Conservation (phyloP, 2,797 vertebrate species). For the Sebastes itinus region DNA sequence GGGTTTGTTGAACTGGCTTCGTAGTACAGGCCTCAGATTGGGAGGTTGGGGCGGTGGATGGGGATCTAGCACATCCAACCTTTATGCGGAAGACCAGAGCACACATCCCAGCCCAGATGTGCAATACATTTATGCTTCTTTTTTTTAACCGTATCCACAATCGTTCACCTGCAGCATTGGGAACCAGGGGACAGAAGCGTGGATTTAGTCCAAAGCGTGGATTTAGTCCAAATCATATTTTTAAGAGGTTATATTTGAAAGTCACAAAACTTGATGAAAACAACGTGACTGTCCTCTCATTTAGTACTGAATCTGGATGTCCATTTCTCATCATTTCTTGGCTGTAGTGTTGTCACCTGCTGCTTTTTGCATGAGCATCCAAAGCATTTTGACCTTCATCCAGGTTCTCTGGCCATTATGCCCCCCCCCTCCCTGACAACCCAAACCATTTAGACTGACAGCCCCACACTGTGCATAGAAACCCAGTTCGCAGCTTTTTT, state of each 20-base stretch:
- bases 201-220: not conserved
- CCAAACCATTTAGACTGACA: constrained; percentile 2
- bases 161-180: not conserved
- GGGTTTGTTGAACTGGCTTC: no score
- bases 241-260: not conserved
- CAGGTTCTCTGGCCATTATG: not conserved
- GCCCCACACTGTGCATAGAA: constrained; percentile 30
- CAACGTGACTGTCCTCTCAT: not conserved
- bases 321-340: constrained; percentile 2
- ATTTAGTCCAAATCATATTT: not conserved
- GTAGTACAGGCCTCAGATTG: no score
- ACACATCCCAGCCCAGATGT: not conserved
- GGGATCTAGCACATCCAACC: not conserved
- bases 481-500: not conserved
- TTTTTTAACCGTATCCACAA: not conserved
- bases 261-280: not conserved
- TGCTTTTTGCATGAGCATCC: constrained; percentile 23
- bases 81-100: not conserved
- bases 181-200: not conserved
- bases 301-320: not conserved
- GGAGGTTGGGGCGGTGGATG: not conserved
- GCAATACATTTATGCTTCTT: not conserved
- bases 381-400: constrained; percentile 47
- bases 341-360: constrained; percentile 23
- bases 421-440: not conserved